Base-by-base conservation (phyloP, 1,140 invertebrate genomes). In the Calycopis cecrops region DNA sequence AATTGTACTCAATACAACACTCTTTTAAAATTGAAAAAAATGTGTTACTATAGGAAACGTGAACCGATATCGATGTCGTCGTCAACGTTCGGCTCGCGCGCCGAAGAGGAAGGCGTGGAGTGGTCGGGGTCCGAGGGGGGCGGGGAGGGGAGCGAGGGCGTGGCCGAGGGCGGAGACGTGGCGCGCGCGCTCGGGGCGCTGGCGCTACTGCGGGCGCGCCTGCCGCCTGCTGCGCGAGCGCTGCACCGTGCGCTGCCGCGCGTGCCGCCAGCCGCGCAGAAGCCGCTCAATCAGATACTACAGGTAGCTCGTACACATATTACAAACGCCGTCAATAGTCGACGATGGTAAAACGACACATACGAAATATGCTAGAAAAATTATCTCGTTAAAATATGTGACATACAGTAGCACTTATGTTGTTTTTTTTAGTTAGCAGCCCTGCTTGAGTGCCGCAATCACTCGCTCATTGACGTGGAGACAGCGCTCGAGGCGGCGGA, bases 401-500 rank as follows among this genome's bases (percentile, higher is more conserved):
- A n/a, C n/a, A n/a, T n/a, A n/a, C n/a, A n/a, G n/a, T 55, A 10
- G 17, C 12, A 35, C 11, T 37, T 10, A 34, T 51, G n/a, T n/a
- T n/a, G n/a, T 42, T 34, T 35, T 33, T 34, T 51, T 34, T 71
- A 86, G 83, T 53, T 86, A 50, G 75, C 81, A 58, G 79, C 81
- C 0, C 55, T 87, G 3, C 72, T 87, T 0, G 77, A 85, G 48
- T 83, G 80, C 54, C 70, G 81, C 0, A 87, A 83, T 55, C 82
- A 84, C 63, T 80, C 77, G 0, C 57, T 87, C 2, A 71, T 87
- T 14, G 84, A 87, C 60, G 84, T 87, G 0, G 81, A 87, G 48
- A 85, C 84, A 0, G 84, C 84, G 0, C 48, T 87, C 9, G 84
- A 87, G 55, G 84, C 84, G 0, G 82, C 76, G 0, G 84, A 87